Base-by-base conservation (phyloP, 2,888 invertebrate genomes). In the Tipula helvola region DNA sequence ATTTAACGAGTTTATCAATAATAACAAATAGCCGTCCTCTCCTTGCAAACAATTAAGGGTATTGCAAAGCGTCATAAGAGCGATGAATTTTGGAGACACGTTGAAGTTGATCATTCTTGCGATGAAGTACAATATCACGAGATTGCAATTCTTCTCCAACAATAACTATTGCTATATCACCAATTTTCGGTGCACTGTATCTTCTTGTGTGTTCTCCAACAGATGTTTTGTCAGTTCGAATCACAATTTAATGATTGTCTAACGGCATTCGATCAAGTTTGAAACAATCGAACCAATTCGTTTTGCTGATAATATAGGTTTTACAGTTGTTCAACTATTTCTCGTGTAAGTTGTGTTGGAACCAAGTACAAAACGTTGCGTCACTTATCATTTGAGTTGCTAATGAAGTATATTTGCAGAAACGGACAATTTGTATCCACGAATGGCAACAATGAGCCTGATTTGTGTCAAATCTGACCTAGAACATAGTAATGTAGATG, bases 191-290 rank as follows among this genome's bases (percentile, higher is more conserved):
- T 71, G 0, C 71, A 71, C 0, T n/a, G n/a, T 13, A 71, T 71
- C 71, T 71, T n/a, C 71, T 71, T 0, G n/a, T 7, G 71, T 71
- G 71, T 71, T 71, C 71, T 71, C 71, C 71, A n/a, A n/a, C 71
- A 71, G 71, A 1, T 18, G 4, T 18, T n/a, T 71, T 89, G 88
- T 86, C 28, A 28, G 28, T 2, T 28, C 28, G 28, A 28, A 28
- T 28, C 28, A 28, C 28, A 28, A 28, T 28, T 88, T 88, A 87
- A 86, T 87, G 87, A 85, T 88, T 86, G 87, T 89, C 88, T 87
- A 87, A 85, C 87, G 88, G 88, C 88, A 89, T 88, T 39, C 3
- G 83, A 5, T 89, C 88, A 28, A 89, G 85, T 89, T 88, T 88
- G 89, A 44, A 89, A 89, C n/a, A 88, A 87, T 7, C 52, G 85